Evolutionary conservation across 2,888 invertebrate species (phyloP).

Genomic region (Pollenia angustigena): DNA sequence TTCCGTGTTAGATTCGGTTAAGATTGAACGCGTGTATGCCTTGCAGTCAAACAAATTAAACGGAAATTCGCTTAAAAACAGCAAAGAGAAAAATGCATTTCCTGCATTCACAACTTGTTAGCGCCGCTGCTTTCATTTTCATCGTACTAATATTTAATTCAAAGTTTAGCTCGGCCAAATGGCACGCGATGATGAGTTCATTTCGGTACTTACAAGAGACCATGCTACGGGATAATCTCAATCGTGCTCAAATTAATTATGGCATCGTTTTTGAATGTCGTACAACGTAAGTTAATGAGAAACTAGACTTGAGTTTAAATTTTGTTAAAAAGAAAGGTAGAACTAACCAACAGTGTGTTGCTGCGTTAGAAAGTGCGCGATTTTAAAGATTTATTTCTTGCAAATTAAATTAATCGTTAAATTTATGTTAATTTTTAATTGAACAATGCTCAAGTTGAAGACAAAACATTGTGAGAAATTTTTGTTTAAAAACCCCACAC

Average conservation of each 20-base stretch:
- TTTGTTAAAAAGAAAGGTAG: neutral
- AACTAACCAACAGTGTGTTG: neutral
- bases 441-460: neutral
- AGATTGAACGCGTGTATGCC: slow-evolving; percentile 52
- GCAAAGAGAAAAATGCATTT: slow-evolving; percentile 51
- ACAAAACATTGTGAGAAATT: neutral
- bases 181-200: slow-evolving; percentile 76
- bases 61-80: neutral
- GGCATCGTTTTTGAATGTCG: slow-evolving; percentile 81
- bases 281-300: slow-evolving; percentile 78
- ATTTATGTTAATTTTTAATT: slow-evolving; percentile 2
- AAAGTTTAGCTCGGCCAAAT: slow-evolving; percentile 73
- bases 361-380: slow-evolving; percentile 33
- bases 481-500: too few species aligned
- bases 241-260: slow-evolving; percentile 79
- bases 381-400: neutral
- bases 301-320: slow-evolving; percentile 1
- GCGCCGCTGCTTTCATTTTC: neutral
- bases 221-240: slow-evolving; percentile 79
- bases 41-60: slow-evolving; percentile 1
- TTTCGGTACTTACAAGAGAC: slow-evolving; percentile 80
- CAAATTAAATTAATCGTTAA: slow-evolving; percentile 17
- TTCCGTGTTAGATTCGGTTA: slow-evolving; percentile 44
- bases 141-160: slow-evolving; percentile 13
- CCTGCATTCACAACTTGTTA: neutral